phyloP scores from a whole-genome alignment of 2,797 vertebrate genomes.

The Choloepus didactylus region DNA sequence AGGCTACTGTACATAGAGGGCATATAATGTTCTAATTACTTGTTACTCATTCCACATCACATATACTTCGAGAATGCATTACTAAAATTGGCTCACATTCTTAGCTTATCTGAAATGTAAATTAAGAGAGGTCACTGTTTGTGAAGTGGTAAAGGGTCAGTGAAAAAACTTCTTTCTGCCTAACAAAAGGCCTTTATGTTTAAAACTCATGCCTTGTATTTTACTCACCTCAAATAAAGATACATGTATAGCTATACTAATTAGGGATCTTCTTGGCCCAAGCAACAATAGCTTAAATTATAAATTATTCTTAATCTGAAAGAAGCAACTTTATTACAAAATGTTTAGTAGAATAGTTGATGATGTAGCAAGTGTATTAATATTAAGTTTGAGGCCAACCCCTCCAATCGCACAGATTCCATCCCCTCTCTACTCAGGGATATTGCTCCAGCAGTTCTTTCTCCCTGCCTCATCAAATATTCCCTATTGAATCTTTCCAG shows the following conservation, averaged over 20 bases:
- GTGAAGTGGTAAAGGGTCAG: neutral
- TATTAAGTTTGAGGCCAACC: neutral
- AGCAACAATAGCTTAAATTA: neutral
- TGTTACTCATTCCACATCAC: neutral
- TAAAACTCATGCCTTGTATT: neutral
- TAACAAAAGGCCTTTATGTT: neutral
- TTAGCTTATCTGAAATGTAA: neutral
- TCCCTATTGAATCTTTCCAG: neutral
- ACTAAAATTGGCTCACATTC: neutral
- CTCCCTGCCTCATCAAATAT: neutral
- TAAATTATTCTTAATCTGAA: neutral
- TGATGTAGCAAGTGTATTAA: neutral
- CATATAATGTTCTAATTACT: neutral
- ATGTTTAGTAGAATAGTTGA: neutral
- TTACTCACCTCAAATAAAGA: neutral
- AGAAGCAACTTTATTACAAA: constrained; percentile 5
- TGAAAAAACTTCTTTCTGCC: neutral
- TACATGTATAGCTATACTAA: neutral
- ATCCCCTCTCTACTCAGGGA: no score
- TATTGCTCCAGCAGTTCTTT: neutral
- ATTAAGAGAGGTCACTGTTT: neutral
- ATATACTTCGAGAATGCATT: neutral
- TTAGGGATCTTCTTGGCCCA: neutral
- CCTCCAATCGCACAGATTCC: no score
- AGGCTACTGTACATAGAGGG: neutral